A percentile compares a stretch with the other conserved stretches of the same genome.
phyloP scores from a whole-genome alignment of 2,113 vertebrate genomes.

The Hylia prasina region DNA sequence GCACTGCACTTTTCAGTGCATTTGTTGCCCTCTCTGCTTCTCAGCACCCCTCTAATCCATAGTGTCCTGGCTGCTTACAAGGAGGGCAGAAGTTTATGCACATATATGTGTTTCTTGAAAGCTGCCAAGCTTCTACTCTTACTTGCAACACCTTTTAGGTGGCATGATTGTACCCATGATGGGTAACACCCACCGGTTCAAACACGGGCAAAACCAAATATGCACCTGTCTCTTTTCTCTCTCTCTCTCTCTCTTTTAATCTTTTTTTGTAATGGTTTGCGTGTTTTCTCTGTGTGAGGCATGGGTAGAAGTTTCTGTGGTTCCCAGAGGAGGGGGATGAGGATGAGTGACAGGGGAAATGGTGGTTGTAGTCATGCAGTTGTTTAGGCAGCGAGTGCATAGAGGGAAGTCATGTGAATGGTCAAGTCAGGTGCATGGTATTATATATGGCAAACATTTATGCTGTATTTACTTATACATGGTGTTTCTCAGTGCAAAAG shows the following conservation, averaged over 20 bases:
- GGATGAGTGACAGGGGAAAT: background rate
- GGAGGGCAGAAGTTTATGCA: background rate
- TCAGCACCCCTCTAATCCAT: background rate
- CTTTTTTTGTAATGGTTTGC: background rate
- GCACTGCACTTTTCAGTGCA: background rate
- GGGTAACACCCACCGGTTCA: background rate
- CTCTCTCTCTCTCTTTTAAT: accelerated
- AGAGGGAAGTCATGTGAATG: background rate
- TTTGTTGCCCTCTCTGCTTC: background rate
- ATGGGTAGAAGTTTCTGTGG: background rate
- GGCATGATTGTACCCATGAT: accelerated
- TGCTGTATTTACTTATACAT: background rate
- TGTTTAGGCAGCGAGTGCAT: background rate
- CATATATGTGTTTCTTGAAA: background rate
- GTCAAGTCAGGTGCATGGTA: background rate
- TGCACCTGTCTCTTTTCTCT: background rate
- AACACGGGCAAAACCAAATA: background rate
- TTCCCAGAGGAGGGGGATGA: background rate
- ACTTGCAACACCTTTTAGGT: background rate
- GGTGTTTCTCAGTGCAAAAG: background rate
- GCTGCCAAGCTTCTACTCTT: background rate
- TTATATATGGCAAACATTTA: background rate
- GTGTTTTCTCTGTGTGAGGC: background rate
- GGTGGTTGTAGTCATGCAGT: background rate
- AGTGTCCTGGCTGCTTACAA: background rate